These are phyloP conservation scores for Lochmaea crataegi DNA, from an alignment of 2,888 invertebrate genomes.

Conservation along the genomic window DNA sequence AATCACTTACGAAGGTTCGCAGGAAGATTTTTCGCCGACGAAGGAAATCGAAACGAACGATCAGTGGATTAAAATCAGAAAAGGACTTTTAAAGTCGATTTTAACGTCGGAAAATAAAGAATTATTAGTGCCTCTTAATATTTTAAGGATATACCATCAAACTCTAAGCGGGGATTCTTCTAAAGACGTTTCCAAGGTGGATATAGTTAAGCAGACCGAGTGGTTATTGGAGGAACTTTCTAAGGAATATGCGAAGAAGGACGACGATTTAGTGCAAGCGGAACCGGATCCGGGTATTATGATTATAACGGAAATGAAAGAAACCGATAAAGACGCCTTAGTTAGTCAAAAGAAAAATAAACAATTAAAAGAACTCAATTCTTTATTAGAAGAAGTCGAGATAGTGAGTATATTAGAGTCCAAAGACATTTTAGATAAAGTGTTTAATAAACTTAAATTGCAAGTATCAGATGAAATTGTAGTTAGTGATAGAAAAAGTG, in stretches of 20 bases:
- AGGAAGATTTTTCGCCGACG: constrained; percentile 37
- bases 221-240: constrained; percentile 56
- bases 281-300: constrained; percentile 42
- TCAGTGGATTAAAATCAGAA: constrained; percentile 62
- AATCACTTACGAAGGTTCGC: constrained; percentile 55
- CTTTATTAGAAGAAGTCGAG: constrained; percentile 51
- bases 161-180: constrained; percentile 57
- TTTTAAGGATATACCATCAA: constrained; percentile 62
- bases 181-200: constrained; percentile 54
- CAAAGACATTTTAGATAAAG: constrained; percentile 36
- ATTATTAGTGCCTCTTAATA: constrained; percentile 60
- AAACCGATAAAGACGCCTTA: constrained; percentile 45
- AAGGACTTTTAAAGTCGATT: constrained; percentile 60
- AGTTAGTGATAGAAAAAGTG: constrained; percentile 41
- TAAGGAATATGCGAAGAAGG: constrained; percentile 56
- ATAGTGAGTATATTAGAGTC: constrained; percentile 44
- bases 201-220: constrained; percentile 58
- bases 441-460: constrained; percentile 43
- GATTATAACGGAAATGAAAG: constrained; percentile 42
- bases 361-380: constrained; percentile 48
- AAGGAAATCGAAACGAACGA: constrained; percentile 50
- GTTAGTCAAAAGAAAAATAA: constrained; percentile 38
- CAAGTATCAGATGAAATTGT: constrained; percentile 48
- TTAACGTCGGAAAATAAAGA: constrained; percentile 58
- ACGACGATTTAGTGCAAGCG: constrained; percentile 56